A percentile compares a stretch with the other conserved stretches of the same genome.
phyloP scores from a whole-genome alignment of 2,888 invertebrate genomes.

The Silvanus unidentatus region DNA sequence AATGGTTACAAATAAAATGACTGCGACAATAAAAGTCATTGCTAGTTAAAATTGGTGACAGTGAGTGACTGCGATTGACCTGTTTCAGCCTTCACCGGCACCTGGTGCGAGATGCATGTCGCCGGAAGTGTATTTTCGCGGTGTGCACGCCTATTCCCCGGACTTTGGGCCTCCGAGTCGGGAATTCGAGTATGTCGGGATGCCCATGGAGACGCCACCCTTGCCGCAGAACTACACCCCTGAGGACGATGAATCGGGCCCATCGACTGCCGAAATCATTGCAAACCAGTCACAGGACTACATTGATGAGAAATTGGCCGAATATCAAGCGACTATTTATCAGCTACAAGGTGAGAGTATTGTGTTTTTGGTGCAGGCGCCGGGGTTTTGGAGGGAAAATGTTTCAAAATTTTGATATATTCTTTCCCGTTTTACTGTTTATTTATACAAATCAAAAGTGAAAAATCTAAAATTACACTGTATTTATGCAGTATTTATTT shows the following conservation, averaged over 20 bases:
- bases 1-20: no score
- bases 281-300: conserved; percentile 92
- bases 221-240: conserved; percentile 46
- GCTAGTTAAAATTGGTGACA: background rate
- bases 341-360: conserved; percentile 72
- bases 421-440: background rate
- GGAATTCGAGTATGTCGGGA: conserved; percentile 68
- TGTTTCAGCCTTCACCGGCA: conserved; percentile 49
- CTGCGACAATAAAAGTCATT: background rate
- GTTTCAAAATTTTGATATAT: no score
- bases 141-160: conserved; percentile 33
- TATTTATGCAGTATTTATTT: no score
- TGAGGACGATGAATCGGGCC: conserved; percentile 72
- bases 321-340: conserved; percentile 88
- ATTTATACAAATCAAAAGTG: conserved; percentile 11
- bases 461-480: conserved; percentile 15
- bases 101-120: conserved; percentile 50
- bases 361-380: background rate
- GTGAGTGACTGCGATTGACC: no score
- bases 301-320: conserved; percentile 87
- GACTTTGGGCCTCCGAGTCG: conserved; percentile 48
- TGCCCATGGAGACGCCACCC: conserved; percentile 64
- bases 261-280: conserved; percentile 86
- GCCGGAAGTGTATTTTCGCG: conserved; percentile 38
- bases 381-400: background rate